Base-by-base conservation (phyloP, 1,140 invertebrate species). In the Monomorium pharaonis region DNA sequence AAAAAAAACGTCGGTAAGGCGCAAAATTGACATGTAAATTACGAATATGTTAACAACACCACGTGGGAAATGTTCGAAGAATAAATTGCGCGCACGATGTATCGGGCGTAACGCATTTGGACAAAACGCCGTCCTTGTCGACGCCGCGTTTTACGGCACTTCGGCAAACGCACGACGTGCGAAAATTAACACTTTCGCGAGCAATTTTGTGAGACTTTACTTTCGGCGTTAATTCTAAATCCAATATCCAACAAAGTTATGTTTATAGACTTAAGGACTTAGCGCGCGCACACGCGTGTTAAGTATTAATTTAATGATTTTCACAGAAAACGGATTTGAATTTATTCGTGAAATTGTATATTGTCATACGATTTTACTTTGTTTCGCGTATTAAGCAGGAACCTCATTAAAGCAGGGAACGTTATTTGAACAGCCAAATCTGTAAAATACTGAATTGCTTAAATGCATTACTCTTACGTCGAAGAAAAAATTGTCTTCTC, bases 11-110 rank as follows among this genome's bases (percentile, higher is more conserved):
- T 37, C 24, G 9, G 58, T 83, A 83, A 83, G 78, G 67, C 78
- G 67, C 3, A 18, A 83, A 83, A 74, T 83, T 83, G 78, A 74
- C 67, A 58, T 44, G 67, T 83, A 58, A 83, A 83, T 83, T 74
- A 24, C 27, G 67, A 72, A 72, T 33, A 74, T 74, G 60, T 83
- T 74, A 83, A 72, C 67, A 47, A 33, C 54, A 37, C 14, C 42
- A 65, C 67, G 18, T 44, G 24, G 77, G 67, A 47, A 44, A 81
- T 72, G 24, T 83, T 83, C 21, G 42, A 33, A 27, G 65, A 33
- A 69, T 69, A 69, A 80, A 80, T 80, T 54, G 62, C 3, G 47
- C 27, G 24, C 75, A n/a, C 30, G 76, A 49, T 78, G 37, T 42
- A 21, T 62, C 74, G 42, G 21, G 58, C 9, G 49, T 47, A 42